phyloP scores from a whole-genome alignment of 2,888 invertebrate genomes.

The Unio pictorum region DNA sequence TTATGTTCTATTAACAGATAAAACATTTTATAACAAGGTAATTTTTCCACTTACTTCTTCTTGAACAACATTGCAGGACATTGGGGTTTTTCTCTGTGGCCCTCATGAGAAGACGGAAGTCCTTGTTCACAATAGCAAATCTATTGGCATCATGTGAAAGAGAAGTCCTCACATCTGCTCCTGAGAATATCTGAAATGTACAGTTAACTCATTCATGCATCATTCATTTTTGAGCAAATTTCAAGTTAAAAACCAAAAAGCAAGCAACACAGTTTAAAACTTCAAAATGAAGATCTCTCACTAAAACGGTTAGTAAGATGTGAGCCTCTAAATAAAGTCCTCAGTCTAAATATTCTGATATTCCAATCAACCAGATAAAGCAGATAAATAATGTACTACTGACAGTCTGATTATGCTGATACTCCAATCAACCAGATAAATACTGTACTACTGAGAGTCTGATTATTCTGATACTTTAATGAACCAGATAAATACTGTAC shows the following conservation, averaged over 20 bases:
- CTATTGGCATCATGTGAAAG: conserved; percentile 65
- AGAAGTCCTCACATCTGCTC: conserved; percentile 61
- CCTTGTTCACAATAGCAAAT: conserved; percentile 66
- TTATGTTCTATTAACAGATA: neutral
- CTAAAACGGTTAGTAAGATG: too few relatives aligned
- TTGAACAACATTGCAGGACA: conserved; percentile 70
- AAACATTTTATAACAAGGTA: neutral
- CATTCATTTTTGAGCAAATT: too few relatives aligned
- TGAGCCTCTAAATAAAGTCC: too few relatives aligned
- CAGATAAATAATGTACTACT: too few relatives aligned
- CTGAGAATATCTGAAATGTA: conserved; percentile 59
- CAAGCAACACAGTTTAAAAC: neutral
- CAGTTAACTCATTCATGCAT: neutral
- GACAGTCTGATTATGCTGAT: too few relatives aligned
- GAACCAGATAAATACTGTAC: too few relatives aligned
- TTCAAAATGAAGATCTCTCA: neutral
- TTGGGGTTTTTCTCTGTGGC: conserved; percentile 71
- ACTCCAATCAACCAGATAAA: too few relatives aligned
- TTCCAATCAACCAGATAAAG: too few relatives aligned
- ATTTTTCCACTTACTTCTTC: conserved; percentile 63
- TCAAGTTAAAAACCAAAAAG: too few relatives aligned
- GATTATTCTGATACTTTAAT: too few relatives aligned
- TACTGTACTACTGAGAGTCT: too few relatives aligned
- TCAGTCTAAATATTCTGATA: too few relatives aligned
- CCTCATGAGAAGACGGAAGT: conserved; percentile 69